Conservation (phyloP, 2,888 invertebrate species). For the Scaptomyza caliginosa region DNA sequence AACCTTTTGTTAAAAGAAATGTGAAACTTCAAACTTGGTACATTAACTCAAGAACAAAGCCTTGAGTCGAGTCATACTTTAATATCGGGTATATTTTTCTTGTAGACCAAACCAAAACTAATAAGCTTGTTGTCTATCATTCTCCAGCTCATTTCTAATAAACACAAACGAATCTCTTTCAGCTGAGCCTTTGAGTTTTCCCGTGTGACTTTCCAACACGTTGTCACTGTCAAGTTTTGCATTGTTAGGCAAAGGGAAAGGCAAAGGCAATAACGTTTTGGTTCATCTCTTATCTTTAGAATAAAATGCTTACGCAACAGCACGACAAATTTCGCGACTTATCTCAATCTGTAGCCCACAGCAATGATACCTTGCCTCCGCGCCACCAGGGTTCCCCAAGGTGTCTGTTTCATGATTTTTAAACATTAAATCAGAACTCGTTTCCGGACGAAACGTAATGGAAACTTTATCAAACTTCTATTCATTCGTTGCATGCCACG, state of each 20-base stretch:
- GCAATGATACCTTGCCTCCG: constrained; percentile 28
- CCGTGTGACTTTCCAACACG: constrained; percentile 22
- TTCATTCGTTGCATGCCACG: constrained; percentile 39
- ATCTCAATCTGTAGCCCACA: constrained; percentile 59
- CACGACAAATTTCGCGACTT: constrained; percentile 73
- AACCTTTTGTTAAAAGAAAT: no score
- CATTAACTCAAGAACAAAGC: no score
- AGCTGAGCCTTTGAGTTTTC: constrained; percentile 5
- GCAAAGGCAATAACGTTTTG: constrained; percentile 29
- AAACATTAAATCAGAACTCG: constrained; percentile 35
- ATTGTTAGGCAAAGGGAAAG: constrained; percentile 23
- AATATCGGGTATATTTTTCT: no score
- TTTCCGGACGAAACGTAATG: constrained; percentile 12
- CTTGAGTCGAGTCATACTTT: no score
- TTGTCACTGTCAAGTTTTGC: constrained; percentile 30
- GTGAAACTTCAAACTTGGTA: no score
- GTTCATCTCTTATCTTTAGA: constrained; percentile 10
- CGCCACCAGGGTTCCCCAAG: background rate
- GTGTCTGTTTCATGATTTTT: constrained; percentile 56
- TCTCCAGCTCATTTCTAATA: background rate
- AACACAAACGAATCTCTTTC: constrained; percentile 30
- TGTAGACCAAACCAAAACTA: no score
- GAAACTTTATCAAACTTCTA: constrained; percentile 40
- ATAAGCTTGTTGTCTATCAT: background rate
- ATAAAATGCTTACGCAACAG: constrained; percentile 55